Base-by-base conservation (phyloP, 64 coral and sea anemone species). In the Hydrozoanthus tunicans region DNA sequence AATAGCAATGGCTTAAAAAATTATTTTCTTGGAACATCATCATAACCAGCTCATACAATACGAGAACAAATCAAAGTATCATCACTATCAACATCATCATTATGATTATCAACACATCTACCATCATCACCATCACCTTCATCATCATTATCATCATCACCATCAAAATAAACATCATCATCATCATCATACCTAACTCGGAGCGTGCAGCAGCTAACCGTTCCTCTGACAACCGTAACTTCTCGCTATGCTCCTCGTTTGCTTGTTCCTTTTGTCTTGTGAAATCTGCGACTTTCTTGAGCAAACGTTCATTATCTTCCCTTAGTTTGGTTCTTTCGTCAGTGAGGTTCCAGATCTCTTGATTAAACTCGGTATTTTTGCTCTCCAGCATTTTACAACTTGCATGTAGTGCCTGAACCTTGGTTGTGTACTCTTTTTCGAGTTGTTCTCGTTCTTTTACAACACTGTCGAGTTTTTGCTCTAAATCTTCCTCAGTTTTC, bases 401-500 rank as follows among this genome's bases (percentile, higher is more conserved):
- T 11, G 53, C 17, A 26, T 86, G 65, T 25, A 17, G 83, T 73
- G 71, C 55, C 53, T 73, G 53, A 26, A 86, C 10, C 5, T 8
- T 64, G 20, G 25, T 2, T 27, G n/a, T 51, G n/a, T 73, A 57
- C 32, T 86, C 66, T 9, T 71, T 15, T 56, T 86, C 59, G 9
- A 73, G 11, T 25, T 72, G 4, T 24, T 86, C 83, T 86, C n/a
- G 56, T 73, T 86, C 83, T 73, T 17, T 86, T 9, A 23, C 57
- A 69, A 84, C 62, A 1, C 1, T 7, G 5, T 70, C 81, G 56
- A 84, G 3, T 51, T 53, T 84, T 7, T 53, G 15, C 64, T 13
- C 69, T 24, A 86, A 86, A n/a, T 86, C 66, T 6, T 73, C 10
- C 73, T 86, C 66, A 24, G 12, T 58, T 71, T 86, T 70, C 63